Percentiles rank a stretch among this genome's conserved stretches.
These are phyloP conservation scores for Limnephilus lunatus DNA, from an alignment of 2,888 invertebrate species.

Conservation along the genomic window DNA sequence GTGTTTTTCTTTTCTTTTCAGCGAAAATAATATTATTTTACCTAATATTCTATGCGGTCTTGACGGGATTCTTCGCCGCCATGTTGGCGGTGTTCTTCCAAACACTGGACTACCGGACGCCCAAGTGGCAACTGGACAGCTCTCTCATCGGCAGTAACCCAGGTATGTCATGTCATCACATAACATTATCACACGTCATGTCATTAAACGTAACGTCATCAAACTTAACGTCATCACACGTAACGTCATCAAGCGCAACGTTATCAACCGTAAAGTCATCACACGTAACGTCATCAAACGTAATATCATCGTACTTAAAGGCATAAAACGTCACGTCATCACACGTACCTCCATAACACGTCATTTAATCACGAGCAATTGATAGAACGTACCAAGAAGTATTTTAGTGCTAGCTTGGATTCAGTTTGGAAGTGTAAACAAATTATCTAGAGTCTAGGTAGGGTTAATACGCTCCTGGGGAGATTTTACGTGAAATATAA, in stretches of 20 bases:
- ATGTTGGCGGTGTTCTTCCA: slow-evolving; percentile 96
- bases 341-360: background rate
- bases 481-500: no score
- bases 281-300: no score
- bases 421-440: no score
- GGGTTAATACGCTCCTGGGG: no score
- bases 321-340: background rate
- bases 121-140: slow-evolving; percentile 92
- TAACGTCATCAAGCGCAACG: no score
- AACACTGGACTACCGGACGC: slow-evolving; percentile 89
- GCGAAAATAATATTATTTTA: slow-evolving; percentile 98
- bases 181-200: background rate
- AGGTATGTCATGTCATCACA: slow-evolving; percentile 78
- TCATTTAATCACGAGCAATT: no score
- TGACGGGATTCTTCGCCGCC: slow-evolving; percentile 96
- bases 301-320: no score
- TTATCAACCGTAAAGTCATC: no score
- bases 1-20: slow-evolving; percentile 76
- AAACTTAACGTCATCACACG: no score
- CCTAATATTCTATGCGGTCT: slow-evolving; percentile 93
- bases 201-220: background rate
- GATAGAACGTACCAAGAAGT: no score
- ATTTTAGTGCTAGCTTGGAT: no score
- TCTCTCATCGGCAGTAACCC: slow-evolving; percentile 96
- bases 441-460: no score